A percentile compares a stretch with the other conserved stretches of the same genome.
Evolutionary conservation across 2,888 invertebrate species (phyloP).

Genomic region (Noctuana brunneofusca): DNA sequence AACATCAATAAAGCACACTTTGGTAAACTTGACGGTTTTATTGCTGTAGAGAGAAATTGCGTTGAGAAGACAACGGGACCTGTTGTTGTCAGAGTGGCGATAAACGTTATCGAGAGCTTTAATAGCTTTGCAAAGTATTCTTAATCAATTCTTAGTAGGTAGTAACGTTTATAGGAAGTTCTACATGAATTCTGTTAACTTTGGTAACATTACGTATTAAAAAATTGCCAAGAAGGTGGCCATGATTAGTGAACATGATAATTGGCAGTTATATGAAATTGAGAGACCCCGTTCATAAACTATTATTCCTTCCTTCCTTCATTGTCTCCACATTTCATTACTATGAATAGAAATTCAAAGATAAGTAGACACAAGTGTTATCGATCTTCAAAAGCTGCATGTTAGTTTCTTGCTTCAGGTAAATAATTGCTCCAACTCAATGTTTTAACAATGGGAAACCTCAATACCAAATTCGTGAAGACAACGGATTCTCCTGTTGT

Average conservation of each 20-base stretch:
- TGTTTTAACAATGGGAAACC: constrained; percentile 11
- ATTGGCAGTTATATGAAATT: no score
- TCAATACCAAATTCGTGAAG: constrained; percentile 32
- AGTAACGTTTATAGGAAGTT: not conserved
- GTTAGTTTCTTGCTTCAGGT: not conserved
- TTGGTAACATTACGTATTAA: no score
- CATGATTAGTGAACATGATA: no score
- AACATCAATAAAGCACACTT: no score
- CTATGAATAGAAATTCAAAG: not conserved
- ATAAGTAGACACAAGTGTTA: not conserved
- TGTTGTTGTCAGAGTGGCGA: constrained; percentile 1
- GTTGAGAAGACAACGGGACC: not conserved
- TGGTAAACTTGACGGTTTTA: not conserved
- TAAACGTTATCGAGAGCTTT: not conserved
- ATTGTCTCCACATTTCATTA: no score
- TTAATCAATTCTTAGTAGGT: not conserved
- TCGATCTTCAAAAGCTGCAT: not conserved
- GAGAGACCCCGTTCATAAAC: no score
- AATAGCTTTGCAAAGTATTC: constrained; percentile 6
- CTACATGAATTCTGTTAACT: no score
- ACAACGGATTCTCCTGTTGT: constrained; percentile 50
- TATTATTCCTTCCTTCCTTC: no score
- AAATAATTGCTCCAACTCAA: not conserved
- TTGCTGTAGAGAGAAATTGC: not conserved
- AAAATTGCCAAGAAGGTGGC: no score